Evolutionary conservation across 2,888 invertebrate species (phyloP), one percentile per base, ranked within the genome.

Genomic region (Petrolisthes manimaculis): DNA sequence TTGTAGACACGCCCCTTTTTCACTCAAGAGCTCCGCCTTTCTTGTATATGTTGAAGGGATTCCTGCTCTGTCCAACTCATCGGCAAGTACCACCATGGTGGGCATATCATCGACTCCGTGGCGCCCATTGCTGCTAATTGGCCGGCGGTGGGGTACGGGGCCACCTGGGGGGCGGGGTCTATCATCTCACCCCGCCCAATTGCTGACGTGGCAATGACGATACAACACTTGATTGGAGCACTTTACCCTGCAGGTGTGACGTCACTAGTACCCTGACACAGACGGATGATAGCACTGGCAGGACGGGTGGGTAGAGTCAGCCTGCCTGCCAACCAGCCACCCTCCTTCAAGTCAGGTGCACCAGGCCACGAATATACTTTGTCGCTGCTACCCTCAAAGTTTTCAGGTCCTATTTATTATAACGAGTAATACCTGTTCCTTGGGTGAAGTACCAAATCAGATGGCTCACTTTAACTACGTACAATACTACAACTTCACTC

Each of bases 161-260:
- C 89, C 87, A 87, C 89, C 84, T 81, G 75, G 69, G 89, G 87
- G 89, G 24, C 75, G 89, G 89, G 87, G 78, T n/a, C 84, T 61
- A 80, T 56, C n/a, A 77, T 61, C 54, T 74, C 14, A 80, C 86
- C 84, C 89, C 89, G 84, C 89, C 89, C 87, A 87, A 84, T 75
- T 80, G 84, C 87, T 89, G 86, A 89, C 78, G 89, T 89, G 78
- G 81, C 89, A 84, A 78, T 89, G 89, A 89, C 89, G 89, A 82
- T 24, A 75, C 79, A 69, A 53, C 83, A 79, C 83, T 61, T 84
- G 84, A 89, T 69, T 89, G 86, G 89, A 77, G 14, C 81, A 80
- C n/a, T 81, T 74, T 89, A 87, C 89, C 89, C 89, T 84, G 89
- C 83, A 84, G 79, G 77, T 74, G 81, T 87, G 89, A 89, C 87